A percentile compares a stretch with the other conserved stretches of the same genome.
phyloP scores from a whole-genome alignment of 1,140 invertebrate species.

The Lepidurus arcticus region DNA sequence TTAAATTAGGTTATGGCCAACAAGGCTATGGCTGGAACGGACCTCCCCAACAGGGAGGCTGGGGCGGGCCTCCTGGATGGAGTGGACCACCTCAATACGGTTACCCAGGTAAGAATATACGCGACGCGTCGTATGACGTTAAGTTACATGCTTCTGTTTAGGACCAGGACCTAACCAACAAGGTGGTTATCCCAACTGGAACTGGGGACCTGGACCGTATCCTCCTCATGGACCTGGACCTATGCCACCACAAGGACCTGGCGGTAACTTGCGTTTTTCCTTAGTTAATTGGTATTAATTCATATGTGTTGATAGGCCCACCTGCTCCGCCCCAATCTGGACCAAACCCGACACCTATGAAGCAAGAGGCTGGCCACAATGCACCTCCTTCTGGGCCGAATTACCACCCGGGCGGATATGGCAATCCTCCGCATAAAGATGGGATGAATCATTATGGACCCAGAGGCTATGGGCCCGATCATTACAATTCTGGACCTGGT shows the following conservation, averaged over 20 bases:
- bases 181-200: conserved; percentile 3
- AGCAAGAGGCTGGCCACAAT: background rate
- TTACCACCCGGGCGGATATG: background rate
- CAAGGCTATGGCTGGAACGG: background rate
- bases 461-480: background rate
- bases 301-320: background rate
- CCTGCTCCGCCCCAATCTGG: background rate
- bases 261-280: background rate
- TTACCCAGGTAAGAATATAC: background rate
- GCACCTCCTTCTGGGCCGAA: background rate
- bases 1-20: background rate
- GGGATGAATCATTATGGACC: conserved; percentile 6
- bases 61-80: background rate
- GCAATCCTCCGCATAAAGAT: background rate
- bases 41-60: background rate
- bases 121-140: background rate
- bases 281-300: background rate
- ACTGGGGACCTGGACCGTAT: conserved; percentile 1
- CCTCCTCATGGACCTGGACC: conserved; percentile 5
- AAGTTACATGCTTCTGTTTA: background rate
- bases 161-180: background rate
- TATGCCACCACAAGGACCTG: conserved; percentile 7
- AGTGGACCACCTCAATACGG: background rate
- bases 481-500: background rate
- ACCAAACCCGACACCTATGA: background rate